Percentiles rank a stretch among this genome's conserved stretches.
Evolutionary conservation across 2,888 invertebrate genomes (phyloP).

Genomic region (Venustoraphidia nigricollis): DNA sequence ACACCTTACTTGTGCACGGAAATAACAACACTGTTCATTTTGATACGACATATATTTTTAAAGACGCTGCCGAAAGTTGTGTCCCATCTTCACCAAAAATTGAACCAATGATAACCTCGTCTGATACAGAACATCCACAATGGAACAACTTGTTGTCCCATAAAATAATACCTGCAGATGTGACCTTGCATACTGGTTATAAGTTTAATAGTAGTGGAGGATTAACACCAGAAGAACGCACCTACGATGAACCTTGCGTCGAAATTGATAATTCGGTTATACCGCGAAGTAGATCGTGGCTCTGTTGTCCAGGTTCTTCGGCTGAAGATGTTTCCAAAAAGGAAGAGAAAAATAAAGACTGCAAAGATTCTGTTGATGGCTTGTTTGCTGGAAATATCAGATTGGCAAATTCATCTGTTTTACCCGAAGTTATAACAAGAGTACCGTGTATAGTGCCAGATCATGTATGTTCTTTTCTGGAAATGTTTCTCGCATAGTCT

Average conservation of each 20-base stretch:
- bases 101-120: too few relatives aligned
- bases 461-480: slow-evolving; percentile 1
- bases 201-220: too few relatives aligned
- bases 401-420: too few relatives aligned
- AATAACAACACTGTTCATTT: not conserved
- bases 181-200: too few relatives aligned
- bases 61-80: slow-evolving; percentile 34
- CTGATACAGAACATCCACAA: too few relatives aligned
- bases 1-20: too few relatives aligned
- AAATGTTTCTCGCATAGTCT: too few relatives aligned
- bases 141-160: too few relatives aligned
- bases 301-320: slow-evolving; percentile 29
- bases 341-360: slow-evolving; percentile 14
- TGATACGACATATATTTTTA: slow-evolving; percentile 35
- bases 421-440: not conserved
- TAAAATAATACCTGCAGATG: too few relatives aligned
- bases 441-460: slow-evolving; percentile 1
- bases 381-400: slow-evolving; percentile 25
- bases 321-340: slow-evolving; percentile 3
- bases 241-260: slow-evolving; percentile 28
- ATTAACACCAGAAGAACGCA: slow-evolving; percentile 22
- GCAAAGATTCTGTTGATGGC: slow-evolving; percentile 25
- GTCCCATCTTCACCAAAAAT: too few relatives aligned
- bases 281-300: slow-evolving; percentile 28
- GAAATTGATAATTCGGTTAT: slow-evolving; percentile 21